Percentiles rank a stretch among this genome's conserved stretches.
phyloP scores from a whole-genome alignment of 2,888 invertebrate species.

The Amblyjoppa fuscipennis region DNA sequence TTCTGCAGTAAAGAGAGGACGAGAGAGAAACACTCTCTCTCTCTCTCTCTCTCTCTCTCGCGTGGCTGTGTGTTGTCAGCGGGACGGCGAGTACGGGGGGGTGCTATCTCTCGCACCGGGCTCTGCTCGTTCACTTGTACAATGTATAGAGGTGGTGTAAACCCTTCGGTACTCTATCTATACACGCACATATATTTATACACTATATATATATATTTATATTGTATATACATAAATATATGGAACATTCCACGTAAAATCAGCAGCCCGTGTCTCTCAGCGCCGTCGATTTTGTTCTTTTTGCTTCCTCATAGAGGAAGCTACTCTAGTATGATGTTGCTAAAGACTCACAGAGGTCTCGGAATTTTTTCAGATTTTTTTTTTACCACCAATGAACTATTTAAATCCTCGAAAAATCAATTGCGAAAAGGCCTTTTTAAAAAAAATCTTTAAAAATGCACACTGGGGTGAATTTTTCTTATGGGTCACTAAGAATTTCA shows the following conservation, averaged over 20 bases:
- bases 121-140: constrained; percentile 22
- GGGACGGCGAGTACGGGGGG: constrained; percentile 51
- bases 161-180: constrained; percentile 1
- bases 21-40: neutral
- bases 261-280: no score
- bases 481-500: no score
- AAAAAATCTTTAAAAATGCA: no score
- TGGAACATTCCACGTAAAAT: neutral
- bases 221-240: neutral
- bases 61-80: constrained; percentile 52
- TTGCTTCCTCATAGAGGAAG: no score
- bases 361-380: no score
- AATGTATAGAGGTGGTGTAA: constrained; percentile 20
- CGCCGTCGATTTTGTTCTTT: no score
- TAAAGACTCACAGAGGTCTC: no score
- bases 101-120: constrained; percentile 43
- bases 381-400: no score
- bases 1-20: constrained; percentile 21
- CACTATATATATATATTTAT: neutral
- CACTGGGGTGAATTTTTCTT: no score
- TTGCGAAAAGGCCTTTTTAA: no score
- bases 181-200: neutral
- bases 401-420: no score
- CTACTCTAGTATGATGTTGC: no score
- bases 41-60: constrained; percentile 33